Conservation (phyloP, 2,797 vertebrate species). For the Alfaro cultratus region DNA sequence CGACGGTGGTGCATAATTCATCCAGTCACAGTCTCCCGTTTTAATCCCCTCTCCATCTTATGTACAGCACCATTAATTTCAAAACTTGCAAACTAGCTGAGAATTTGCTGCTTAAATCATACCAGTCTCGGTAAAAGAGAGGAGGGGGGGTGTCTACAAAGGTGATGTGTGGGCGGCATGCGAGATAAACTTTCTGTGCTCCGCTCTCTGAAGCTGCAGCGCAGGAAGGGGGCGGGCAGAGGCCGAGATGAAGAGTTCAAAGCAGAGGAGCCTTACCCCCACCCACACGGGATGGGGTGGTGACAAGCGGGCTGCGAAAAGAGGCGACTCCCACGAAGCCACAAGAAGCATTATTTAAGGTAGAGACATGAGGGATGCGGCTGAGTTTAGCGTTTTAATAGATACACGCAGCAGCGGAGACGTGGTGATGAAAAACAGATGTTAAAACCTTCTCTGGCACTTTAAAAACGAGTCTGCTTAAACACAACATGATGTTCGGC, state of each 20-base stretch:
- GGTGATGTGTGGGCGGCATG: conserved; percentile 49
- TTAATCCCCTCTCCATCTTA: conserved; percentile 39
- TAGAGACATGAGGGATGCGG: conserved; percentile 14
- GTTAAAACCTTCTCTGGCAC: background rate
- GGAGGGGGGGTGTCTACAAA: conserved; percentile 31
- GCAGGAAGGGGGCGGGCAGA: conserved; percentile 35
- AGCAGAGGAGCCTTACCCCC: conserved; percentile 21
- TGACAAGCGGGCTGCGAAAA: background rate
- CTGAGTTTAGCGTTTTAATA: background rate
- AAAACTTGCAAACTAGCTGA: conserved; percentile 38
- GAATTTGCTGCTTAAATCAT: conserved; percentile 60
- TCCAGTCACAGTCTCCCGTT: conserved; percentile 48
- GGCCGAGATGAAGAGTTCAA: conserved; percentile 56
- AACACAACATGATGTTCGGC: background rate
- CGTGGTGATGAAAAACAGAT: background rate
- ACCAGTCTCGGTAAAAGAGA: conserved; percentile 23
- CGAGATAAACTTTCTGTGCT: conserved; percentile 26
- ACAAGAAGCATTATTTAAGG: conserved; percentile 24
- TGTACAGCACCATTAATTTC: conserved; percentile 47
- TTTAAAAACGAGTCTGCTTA: background rate
- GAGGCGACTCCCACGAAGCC: background rate
- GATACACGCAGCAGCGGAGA: background rate
- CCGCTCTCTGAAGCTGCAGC: conserved; percentile 6
- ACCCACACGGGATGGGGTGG: background rate
- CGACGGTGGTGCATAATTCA: conserved; percentile 76